Base-by-base conservation (phyloP, 2,113 vertebrate genomes). In the Spea bombifrons region DNA sequence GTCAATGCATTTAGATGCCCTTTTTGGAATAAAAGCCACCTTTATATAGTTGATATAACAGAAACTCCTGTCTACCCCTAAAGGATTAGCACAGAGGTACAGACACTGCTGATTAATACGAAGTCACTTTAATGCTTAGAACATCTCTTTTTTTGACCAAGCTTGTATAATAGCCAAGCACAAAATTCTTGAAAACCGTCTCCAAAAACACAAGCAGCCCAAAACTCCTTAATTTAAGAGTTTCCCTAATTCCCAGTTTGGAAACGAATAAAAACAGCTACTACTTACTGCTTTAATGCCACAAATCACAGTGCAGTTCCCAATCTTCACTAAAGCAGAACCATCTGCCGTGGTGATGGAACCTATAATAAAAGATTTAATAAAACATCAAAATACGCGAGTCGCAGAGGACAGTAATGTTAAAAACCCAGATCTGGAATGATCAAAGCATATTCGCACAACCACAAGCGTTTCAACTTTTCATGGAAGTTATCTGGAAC, bases 271-370 rank as follows among this genome's bases (percentile, higher is more conserved):
- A 53, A 81, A 64, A 76, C 48, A 76, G 61, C 80, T 4, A 47
- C 82, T 71, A 84, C 85, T 73, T 93, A 99, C 96, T 84, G 92
- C 96, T 91, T 98, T 99, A 73, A 99, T 89, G 55, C 97, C 97
- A 84, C 97, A 99, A 69, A 99, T 93, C 61, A 98, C 92, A 0
- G 97, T 97, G 2, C 95, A 98, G 86, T 98, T 98, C 83, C 97
- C 97, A 61, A 98, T 82, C 86, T 97, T 99, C 78, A 98, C 96
- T 84, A 99, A 85, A 13, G 97, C 95, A 45, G 97, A 99, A 66
- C 96, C 97, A 76, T 99, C 93, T 7, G 97, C 96, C 12, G 97
- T 98, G 64, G 92, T 91, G 86, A 99, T 95, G n/a, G 97, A 98
- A 79, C 95, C 97, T 99, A 83, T 83, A 71, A 57, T 44, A 83